Evolutionary conservation across 2,888 invertebrate genomes (phyloP).

Genomic region (Acanthosepion pharaonis): DNA sequence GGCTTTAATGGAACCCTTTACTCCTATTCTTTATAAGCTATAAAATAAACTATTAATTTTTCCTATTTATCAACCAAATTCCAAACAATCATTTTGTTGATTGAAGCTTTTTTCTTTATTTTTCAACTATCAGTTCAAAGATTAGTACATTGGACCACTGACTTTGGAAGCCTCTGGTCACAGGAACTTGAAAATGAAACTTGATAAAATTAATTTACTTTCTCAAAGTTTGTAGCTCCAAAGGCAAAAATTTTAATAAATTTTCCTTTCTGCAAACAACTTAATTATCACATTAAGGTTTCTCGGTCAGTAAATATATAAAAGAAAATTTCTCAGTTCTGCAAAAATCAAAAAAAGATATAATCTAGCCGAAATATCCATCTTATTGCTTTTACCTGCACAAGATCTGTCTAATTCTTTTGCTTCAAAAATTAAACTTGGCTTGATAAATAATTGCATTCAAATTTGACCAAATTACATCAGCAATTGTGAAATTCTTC

Average conservation of each 20-base stretch:
- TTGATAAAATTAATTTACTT: not conserved
- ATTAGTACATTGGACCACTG: too few species aligned
- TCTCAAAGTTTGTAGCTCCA: not conserved
- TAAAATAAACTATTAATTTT: too few species aligned
- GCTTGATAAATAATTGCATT: too few species aligned
- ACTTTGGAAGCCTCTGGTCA: not conserved
- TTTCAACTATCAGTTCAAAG: too few species aligned
- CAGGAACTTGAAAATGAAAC: not conserved
- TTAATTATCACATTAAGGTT: not conserved
- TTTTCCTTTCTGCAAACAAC: not conserved
- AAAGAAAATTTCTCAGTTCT: not conserved
- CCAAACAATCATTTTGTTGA: too few species aligned
- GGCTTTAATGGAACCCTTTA: too few species aligned
- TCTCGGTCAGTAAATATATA: not conserved
- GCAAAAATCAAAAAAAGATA: not conserved
- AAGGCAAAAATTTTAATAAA: not conserved
- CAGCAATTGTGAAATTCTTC: not conserved
- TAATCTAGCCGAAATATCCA: not conserved
- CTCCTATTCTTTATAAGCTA: too few species aligned
- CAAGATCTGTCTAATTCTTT: not conserved
- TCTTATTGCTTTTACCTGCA: not conserved
- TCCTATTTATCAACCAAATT: too few species aligned
- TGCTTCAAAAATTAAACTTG: too few species aligned
- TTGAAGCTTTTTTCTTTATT: too few species aligned
- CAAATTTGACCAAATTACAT: too few species aligned